Conservation (phyloP, 2,113 vertebrate genomes). For the Tychaedon coryphoeus region DNA sequence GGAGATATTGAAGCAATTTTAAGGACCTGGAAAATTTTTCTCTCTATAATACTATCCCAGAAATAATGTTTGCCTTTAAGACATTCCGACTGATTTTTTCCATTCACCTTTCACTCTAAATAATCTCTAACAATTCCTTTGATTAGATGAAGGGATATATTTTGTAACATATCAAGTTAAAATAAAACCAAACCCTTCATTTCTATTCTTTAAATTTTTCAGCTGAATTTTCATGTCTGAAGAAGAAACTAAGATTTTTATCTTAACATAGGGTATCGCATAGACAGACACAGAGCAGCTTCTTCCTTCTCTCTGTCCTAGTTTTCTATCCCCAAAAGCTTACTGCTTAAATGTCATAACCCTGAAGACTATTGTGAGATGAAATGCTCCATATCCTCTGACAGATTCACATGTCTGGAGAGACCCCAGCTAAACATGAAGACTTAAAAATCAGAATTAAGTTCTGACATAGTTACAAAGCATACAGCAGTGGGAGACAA, state of each 20-base stretch:
- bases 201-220: background rate
- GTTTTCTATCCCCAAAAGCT: background rate
- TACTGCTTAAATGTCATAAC: background rate
- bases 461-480: background rate
- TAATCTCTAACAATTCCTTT: background rate
- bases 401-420: background rate
- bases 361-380: background rate
- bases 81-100: background rate
- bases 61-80: background rate
- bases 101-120: background rate
- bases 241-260: background rate
- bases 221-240: background rate
- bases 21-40: background rate
- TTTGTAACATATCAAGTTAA: background rate
- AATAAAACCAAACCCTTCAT: background rate
- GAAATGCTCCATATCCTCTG: background rate
- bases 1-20: background rate
- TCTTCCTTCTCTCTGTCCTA: background rate
- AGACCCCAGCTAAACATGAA: background rate
- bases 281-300: background rate
- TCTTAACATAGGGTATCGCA: background rate
- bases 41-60: background rate
- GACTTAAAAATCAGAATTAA: conserved; percentile 5
- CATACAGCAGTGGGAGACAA: background rate
- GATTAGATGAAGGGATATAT: background rate